Conservation (phyloP, 2,797 vertebrate genomes). For the Gastrophryne carolinensis region DNA sequence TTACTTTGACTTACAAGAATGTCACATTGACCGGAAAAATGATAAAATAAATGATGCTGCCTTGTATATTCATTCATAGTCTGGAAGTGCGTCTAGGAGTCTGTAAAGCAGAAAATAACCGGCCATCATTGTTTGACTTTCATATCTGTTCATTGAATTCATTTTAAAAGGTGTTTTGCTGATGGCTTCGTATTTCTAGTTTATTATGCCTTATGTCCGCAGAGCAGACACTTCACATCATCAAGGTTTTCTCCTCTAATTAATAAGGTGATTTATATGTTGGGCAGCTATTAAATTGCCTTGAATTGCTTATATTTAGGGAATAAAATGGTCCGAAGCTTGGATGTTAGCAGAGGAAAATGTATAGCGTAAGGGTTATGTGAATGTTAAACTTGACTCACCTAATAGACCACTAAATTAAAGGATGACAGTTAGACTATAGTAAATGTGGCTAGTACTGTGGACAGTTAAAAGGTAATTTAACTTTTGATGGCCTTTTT, state of each 20-base stretch:
- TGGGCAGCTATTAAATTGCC: neutral
- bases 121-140: neutral
- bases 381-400: neutral
- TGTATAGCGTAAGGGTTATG: neutral
- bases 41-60: no score
- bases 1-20: no score
- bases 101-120: neutral
- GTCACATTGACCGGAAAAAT: no score
- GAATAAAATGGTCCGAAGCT: neutral
- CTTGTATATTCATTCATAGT: no score
- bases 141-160: neutral
- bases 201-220: neutral
- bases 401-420: neutral
- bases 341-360: neutral
- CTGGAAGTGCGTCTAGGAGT: no score
- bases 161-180: neutral
- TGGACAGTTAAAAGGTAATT: no score
- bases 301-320: neutral
- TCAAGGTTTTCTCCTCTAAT: slow-evolving; percentile 3
- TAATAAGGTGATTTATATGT: neutral
- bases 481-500: no score
- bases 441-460: neutral
- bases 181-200: neutral
- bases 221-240: neutral
- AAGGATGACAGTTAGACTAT: neutral